Percentiles rank a stretch among this genome's conserved stretches.
These are phyloP conservation scores for Parelbella ahira DNA, from an alignment of 2,888 invertebrate genomes.

Conservation along the genomic window DNA sequence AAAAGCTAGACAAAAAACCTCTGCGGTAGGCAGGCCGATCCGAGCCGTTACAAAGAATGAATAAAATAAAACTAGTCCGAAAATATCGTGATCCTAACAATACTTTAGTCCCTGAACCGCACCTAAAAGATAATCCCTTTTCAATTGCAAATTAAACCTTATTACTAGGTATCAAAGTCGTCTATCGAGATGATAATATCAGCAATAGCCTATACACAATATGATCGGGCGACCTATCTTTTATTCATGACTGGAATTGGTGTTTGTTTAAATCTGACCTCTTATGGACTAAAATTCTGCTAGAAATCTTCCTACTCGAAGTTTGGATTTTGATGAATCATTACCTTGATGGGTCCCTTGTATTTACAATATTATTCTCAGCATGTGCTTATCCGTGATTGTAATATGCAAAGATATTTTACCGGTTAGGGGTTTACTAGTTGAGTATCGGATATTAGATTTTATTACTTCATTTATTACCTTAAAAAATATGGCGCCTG, in stretches of 20 bases:
- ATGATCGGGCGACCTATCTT: slow-evolving; percentile 19
- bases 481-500: too few relatives aligned
- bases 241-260: slow-evolving; percentile 24
- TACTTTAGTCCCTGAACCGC: slow-evolving; percentile 10
- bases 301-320: slow-evolving; percentile 10
- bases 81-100: slow-evolving; percentile 22
- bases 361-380: too few relatives aligned
- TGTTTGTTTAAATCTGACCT: slow-evolving; percentile 25
- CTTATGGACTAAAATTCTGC: slow-evolving; percentile 19
- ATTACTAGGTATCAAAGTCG: slow-evolving; percentile 13
- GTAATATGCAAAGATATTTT: too few relatives aligned
- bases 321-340: too few relatives aligned
- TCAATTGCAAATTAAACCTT: slow-evolving; percentile 1
- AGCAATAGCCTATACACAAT: slow-evolving; percentile 12
- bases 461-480: too few relatives aligned
- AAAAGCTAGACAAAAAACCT: slow-evolving; percentile 5
- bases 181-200: slow-evolving; percentile 11
- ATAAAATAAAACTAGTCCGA: slow-evolving; percentile 19
- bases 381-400: too few relatives aligned
- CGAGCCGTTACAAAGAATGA: slow-evolving; percentile 8
- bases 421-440: too few relatives aligned
- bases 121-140: slow-evolving; percentile 10
- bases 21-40: slow-evolving; percentile 1
- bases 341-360: too few relatives aligned
- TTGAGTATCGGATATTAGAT: too few relatives aligned